Conservation (phyloP, 1,140 invertebrate species). For the Bombus picipes region DNA sequence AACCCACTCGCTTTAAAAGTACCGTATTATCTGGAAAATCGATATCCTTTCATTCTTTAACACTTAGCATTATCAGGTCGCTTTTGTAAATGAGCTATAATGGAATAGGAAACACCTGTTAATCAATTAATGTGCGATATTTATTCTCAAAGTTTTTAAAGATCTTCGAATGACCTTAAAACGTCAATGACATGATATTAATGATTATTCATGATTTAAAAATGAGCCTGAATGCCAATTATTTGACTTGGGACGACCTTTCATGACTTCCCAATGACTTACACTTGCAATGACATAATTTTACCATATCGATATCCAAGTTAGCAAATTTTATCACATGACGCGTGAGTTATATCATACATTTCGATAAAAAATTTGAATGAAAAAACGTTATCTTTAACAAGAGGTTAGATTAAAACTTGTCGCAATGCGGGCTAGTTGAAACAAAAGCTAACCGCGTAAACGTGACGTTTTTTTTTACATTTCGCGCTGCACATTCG, state of each 20-base stretch:
- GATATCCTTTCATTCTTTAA: not conserved
- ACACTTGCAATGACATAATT: not conserved
- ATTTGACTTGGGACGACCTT: not conserved
- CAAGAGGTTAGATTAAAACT: not conserved
- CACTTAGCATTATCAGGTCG: not conserved
- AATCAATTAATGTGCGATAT: not conserved
- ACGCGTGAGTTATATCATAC: no score
- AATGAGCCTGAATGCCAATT: not conserved
- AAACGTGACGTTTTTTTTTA: not conserved
- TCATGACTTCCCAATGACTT: not conserved
- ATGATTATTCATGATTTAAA: not conserved
- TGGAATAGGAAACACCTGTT: not conserved
- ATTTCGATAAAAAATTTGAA: not conserved
- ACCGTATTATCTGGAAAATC: not conserved
- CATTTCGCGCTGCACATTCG: not conserved
- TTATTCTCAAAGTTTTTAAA: not conserved
- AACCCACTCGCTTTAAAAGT: not conserved
- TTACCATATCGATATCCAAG: not conserved
- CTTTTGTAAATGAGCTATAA: not conserved
- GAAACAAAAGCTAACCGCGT: not conserved
- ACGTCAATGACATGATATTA: no score
- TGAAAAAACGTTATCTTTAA: not conserved
- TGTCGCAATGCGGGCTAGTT: slow-evolving; percentile 2
- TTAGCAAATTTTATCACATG: not conserved
- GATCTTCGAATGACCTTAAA: not conserved